Evolutionary conservation across 2,113 vertebrate genomes (phyloP).

Genomic region (Clarias macrocephalus): DNA sequence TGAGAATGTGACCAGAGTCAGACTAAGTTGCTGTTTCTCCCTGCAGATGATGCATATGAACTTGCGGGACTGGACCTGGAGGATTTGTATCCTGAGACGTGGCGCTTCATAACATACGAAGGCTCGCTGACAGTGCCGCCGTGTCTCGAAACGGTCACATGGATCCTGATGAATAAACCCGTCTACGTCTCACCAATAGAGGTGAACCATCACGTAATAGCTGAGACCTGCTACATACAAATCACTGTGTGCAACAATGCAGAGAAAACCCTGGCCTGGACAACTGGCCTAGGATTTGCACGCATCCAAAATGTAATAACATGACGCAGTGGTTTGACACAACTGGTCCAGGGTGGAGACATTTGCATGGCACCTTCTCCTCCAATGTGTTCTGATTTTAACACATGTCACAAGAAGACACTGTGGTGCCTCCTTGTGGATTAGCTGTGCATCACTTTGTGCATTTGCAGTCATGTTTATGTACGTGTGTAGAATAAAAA

Average conservation of each 20-base stretch:
- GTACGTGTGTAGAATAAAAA: background rate
- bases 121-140: constrained; percentile 93
- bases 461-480: background rate
- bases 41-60: constrained; percentile 89
- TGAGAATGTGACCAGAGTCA: background rate
- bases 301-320: background rate
- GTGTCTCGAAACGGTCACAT: constrained; percentile 92
- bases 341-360: background rate
- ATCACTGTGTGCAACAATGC: background rate
- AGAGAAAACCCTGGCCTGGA: background rate
- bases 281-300: background rate
- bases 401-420: background rate
- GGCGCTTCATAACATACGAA: constrained; percentile 93
- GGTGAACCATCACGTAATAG: constrained; percentile 66
- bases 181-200: constrained; percentile 95
- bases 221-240: background rate
- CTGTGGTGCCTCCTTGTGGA: background rate
- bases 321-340: background rate
- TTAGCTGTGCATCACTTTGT: background rate
- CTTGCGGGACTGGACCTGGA: constrained; percentile 91
- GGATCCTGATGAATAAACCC: constrained; percentile 97
- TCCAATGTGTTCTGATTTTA: background rate
- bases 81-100: constrained; percentile 91
- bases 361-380: background rate
- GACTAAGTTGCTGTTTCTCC: constrained; percentile 4